A percentile compares a stretch with the other conserved stretches of the same genome.
Evolutionary conservation across 2,113 vertebrate genomes (phyloP).

Genomic region (Myotis davidii): DNA sequence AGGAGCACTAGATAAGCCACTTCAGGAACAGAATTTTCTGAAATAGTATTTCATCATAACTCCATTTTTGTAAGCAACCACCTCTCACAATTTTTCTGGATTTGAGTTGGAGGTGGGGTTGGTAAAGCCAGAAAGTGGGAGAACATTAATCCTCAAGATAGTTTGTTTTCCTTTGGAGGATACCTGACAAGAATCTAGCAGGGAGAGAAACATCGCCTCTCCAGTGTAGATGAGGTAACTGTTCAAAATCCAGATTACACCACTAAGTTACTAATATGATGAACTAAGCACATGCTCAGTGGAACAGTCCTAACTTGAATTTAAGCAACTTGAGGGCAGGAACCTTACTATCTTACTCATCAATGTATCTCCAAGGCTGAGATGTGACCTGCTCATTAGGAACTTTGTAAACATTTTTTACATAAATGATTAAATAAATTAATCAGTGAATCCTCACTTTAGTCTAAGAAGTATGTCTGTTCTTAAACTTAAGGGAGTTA

Average conservation of each 20-base stretch:
- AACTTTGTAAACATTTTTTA: not conserved
- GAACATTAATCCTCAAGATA: not conserved
- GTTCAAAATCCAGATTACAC: not conserved
- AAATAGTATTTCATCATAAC: constrained; percentile 20
- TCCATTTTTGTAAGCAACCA: constrained; percentile 18
- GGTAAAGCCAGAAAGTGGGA: not conserved
- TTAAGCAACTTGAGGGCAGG: not conserved
- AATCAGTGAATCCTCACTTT: not conserved
- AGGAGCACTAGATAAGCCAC: not conserved
- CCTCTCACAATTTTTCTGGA: not conserved
- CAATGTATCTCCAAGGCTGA: not conserved
- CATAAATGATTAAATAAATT: not conserved
- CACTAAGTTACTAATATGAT: not conserved
- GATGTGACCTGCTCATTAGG: not conserved
- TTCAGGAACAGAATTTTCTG: constrained; percentile 9
- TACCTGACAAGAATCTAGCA: not conserved
- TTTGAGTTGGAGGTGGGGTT: not conserved
- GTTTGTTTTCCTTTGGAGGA: not conserved
- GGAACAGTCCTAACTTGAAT: not conserved
- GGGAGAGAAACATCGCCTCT: not conserved
- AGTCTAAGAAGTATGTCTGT: not conserved
- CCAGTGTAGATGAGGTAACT: not conserved
- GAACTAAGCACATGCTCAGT: not conserved
- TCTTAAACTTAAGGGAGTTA: constrained; percentile 28
- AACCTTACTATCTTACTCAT: not conserved